These are phyloP conservation scores for Gymnorhina tibicen DNA, from an alignment of 2,113 vertebrate species.

Conservation along the genomic window DNA sequence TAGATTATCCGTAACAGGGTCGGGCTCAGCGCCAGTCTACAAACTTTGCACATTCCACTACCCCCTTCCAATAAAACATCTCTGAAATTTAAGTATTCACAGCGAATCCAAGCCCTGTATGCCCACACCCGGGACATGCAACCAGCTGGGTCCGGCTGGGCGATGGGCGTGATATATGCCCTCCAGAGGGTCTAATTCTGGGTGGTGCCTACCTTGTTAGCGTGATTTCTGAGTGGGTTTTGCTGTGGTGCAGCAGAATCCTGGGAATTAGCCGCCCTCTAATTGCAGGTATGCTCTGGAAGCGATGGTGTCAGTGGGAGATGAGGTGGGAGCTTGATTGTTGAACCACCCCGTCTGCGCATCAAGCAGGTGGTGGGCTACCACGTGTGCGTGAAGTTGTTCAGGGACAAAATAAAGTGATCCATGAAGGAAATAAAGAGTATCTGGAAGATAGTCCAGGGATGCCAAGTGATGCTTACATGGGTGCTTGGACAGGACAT, in stretches of 20 bases:
- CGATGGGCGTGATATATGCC: rapidly evolving
- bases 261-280: not conserved
- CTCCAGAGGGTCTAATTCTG: not conserved
- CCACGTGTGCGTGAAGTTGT: not conserved
- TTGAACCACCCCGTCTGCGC: not conserved
- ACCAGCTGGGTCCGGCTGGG: not conserved
- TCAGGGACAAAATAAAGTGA: not conserved
- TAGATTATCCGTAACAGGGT: not conserved
- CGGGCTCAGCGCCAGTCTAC: not conserved
- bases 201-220: not conserved
- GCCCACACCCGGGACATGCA: not conserved
- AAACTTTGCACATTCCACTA: not conserved
- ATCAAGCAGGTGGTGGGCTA: not conserved
- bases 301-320: not conserved
- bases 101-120: not conserved
- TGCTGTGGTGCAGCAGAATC: not conserved
- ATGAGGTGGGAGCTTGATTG: not conserved
- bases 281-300: not conserved
- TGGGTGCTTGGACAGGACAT: not conserved
- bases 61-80: not conserved
- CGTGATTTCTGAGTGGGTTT: not conserved
- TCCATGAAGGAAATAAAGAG: not conserved
- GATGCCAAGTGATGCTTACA: not conserved
- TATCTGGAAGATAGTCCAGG: not conserved
- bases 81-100: not conserved